Evolutionary conservation across 2,797 vertebrate genomes (phyloP).

Genomic region (Oreochromis mossambicus): DNA sequence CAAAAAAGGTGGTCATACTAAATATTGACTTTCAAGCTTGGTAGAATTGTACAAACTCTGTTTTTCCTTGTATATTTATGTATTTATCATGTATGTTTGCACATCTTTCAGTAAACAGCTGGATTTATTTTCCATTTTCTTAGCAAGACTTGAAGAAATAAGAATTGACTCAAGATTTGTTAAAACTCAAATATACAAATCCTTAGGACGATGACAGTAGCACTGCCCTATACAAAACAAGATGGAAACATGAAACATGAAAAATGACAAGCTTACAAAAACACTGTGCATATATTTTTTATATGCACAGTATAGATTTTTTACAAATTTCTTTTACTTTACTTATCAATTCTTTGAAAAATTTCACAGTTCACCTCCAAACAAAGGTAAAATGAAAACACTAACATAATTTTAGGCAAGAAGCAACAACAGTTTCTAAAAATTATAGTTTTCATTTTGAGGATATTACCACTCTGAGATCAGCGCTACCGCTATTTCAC

Average conservation of each 20-base stretch:
- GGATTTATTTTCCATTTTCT: not conserved
- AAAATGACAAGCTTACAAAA: not conserved
- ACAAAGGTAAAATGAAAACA: not conserved
- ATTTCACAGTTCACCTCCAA: not conserved
- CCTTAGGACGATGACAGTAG: not conserved
- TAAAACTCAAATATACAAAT: not conserved
- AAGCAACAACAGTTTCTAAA: not conserved
- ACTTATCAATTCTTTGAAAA: not conserved
- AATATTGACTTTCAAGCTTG: not conserved
- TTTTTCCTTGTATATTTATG: not conserved
- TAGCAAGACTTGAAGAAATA: not conserved
- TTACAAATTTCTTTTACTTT: not conserved
- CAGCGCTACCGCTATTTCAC: not conserved
- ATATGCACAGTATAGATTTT: not conserved
- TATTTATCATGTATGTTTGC: not conserved
- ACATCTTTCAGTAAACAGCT: not conserved
- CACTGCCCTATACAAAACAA: not conserved
- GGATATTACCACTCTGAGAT: not conserved
- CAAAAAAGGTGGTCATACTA: not conserved
- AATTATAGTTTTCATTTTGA: not conserved
- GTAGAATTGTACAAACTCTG: not conserved
- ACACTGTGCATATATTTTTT: not conserved
- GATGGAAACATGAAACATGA: not conserved
- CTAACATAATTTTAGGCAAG: not conserved
- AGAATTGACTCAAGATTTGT: not conserved